Conservation (phyloP, 2,797 vertebrate species). For the Otus scops region DNA sequence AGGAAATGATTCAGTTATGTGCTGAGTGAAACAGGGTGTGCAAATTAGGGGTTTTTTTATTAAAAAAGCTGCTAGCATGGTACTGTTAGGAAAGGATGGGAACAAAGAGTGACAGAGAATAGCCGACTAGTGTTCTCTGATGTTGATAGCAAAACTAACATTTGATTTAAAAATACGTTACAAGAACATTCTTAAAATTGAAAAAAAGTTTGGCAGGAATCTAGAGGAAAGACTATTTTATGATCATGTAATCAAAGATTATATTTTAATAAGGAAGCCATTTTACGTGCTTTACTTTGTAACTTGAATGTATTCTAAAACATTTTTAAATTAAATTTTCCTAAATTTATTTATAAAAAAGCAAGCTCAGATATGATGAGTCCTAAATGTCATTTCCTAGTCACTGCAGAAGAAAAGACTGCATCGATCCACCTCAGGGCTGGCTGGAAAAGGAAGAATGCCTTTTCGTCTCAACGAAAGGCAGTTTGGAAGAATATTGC, state of each 20-base stretch:
- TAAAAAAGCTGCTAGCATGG: not conserved
- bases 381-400: not conserved
- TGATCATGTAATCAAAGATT: not conserved
- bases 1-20: not conserved
- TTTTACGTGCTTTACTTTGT: not conserved
- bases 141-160: not conserved
- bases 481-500: not conserved
- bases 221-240: not conserved
- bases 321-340: not conserved
- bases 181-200: not conserved
- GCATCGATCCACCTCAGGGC: fast-evolving
- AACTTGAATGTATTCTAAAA: not conserved
- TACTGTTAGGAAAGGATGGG: not conserved
- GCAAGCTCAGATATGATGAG: not conserved
- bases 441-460: not conserved
- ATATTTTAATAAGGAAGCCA: not conserved
- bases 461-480: not conserved
- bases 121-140: not conserved
- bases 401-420: not conserved
- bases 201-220: not conserved
- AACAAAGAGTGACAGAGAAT: not conserved
- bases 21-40: not conserved
- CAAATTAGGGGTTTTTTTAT: not conserved
- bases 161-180: not conserved
- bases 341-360: not conserved